phyloP scores from a whole-genome alignment of 1,140 invertebrate genomes.

The Leptestheria dahalacensis region DNA sequence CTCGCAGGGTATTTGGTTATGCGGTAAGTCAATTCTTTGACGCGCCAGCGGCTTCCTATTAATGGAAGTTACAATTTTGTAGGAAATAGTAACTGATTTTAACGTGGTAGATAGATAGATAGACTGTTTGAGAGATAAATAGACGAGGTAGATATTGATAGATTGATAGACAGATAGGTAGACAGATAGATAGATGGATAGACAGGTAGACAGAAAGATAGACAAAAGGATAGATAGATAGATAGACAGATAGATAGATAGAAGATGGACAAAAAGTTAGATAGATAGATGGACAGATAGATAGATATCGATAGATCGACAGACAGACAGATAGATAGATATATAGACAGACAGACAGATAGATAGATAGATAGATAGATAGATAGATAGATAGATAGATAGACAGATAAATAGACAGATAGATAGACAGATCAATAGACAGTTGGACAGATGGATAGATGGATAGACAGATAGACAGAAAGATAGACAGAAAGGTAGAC shows the following conservation, averaged over 20 bases:
- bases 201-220: background rate
- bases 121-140: background rate
- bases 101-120: background rate
- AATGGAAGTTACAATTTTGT: background rate
- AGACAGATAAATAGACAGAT: background rate
- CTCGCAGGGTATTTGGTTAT: slow-evolving; percentile 73
- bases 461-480: background rate
- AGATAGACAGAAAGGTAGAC: background rate
- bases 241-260: background rate
- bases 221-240: background rate
- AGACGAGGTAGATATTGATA: background rate
- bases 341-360: background rate
- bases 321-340: background rate
- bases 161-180: background rate
- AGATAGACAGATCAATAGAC: background rate
- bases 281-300: background rate
- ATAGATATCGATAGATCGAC: too few species aligned
- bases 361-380: background rate
- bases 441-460: background rate
- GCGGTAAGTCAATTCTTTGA: slow-evolving; percentile 73
- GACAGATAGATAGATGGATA: background rate
- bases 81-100: too few species aligned
- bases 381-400: background rate
- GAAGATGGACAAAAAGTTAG: background rate
- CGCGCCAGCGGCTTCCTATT: slow-evolving; percentile 72